Base-by-base conservation (phyloP, 2,113 vertebrate species). In the Elaphurus davidianus region DNA sequence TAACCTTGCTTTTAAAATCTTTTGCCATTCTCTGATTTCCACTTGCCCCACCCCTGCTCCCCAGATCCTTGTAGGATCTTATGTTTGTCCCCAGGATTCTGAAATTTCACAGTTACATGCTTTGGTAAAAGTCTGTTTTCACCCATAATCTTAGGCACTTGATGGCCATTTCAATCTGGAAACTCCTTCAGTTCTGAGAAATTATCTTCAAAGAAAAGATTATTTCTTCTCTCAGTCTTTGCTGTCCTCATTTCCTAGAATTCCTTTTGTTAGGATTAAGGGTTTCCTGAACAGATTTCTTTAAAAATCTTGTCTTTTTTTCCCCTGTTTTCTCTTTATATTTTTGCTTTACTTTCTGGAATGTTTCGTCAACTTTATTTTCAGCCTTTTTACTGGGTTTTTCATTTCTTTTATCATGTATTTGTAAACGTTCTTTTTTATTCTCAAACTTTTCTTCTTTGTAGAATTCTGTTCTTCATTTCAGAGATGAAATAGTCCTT, bases 301-400 rank as follows among this genome's bases (percentile, higher is more conserved):
- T 85, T 93, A 76, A 94, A 94, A 94, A 33, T 76, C 17, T 30
- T 92, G 47, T 11, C 33, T 87, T 78, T 94, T 94, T n/a, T 47
- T 6, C 40, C 74, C 30, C n/a, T 88, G 15, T 92, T 76, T 94
- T 90, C 52, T 94, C 52, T 57, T 40, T 71, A 3, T 87, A 78
- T n/a, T 95, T 87, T 92, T 76, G 10, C 11, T 83, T 83, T 52
- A 81, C 40, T 86, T 97, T 74, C 40, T 92, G 28, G 55, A 83
- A 76, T 83, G 47, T 94, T 96, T 94, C 78, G 17, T 95, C 52
- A 96, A 62, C 33, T 95, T 94, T 96, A 79, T 83, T 90, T 92
- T 90, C 59, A 82, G 13, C 45, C 86, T 54, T 85, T 62, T 64
- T 88, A 57, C 43, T 88, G 14, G 19, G 2, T 25, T 96, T 90